These are phyloP conservation scores for Icerya purchasi DNA, from an alignment of 2,888 invertebrate genomes.

Conservation along the genomic window DNA sequence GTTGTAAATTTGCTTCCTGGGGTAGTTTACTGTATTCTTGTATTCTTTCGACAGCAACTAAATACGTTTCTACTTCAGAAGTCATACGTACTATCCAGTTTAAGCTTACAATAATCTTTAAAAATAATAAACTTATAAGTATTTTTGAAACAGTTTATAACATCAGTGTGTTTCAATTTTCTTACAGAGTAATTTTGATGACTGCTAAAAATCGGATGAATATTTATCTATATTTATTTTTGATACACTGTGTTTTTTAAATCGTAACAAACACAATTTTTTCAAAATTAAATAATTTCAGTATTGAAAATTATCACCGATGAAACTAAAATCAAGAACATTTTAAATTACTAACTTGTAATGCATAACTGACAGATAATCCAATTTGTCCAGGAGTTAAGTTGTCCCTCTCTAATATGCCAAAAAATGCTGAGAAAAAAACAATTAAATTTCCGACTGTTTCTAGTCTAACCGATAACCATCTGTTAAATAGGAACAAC, in stretches of 20 bases:
- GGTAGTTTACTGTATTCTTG: conserved; percentile 32
- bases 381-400: conserved; percentile 62
- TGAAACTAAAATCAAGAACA: conserved; percentile 27
- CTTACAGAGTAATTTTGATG: too few species aligned
- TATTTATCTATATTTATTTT: not conserved
- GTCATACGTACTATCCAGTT: conserved; percentile 95
- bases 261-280: not conserved
- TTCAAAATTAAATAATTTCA: conserved; percentile 80
- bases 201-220: too few species aligned
- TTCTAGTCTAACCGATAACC: conserved; percentile 86
- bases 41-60: conserved; percentile 36
- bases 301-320: too few species aligned
- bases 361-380: conserved; percentile 67
- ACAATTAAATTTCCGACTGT: conserved; percentile 92
- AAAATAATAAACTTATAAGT: too few species aligned
- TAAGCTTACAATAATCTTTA: conserved; percentile 85
- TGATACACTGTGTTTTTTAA: not conserved
- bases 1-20: conserved; percentile 21
- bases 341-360: conserved; percentile 58
- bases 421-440: conserved; percentile 81
- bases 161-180: too few species aligned
- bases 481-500: conserved; percentile 30
- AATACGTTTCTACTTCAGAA: conserved; percentile 38
- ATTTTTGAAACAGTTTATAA: too few species aligned
- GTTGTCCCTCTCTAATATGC: conserved; percentile 53